Conservation (phyloP, 1,140 invertebrate genomes). For the Nephila pilipes region DNA sequence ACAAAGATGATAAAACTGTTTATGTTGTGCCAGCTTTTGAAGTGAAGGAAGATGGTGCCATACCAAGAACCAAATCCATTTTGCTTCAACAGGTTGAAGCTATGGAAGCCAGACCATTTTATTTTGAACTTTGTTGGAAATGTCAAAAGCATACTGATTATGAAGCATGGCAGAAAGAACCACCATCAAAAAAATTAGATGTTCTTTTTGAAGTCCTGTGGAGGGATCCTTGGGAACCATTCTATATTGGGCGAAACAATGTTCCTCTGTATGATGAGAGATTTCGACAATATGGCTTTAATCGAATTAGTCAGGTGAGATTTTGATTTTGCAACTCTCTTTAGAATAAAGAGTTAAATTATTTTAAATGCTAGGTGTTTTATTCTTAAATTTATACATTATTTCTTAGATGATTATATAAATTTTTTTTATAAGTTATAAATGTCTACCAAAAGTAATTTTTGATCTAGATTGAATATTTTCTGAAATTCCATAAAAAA, state of each 20-base stretch:
- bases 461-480: no score
- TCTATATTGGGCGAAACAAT: conserved; percentile 83
- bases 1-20: conserved; percentile 81
- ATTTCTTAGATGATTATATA: no score
- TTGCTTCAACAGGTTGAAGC: conserved; percentile 82
- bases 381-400: neutral
- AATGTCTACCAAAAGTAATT: no score
- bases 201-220: conserved; percentile 82
- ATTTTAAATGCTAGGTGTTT: neutral
- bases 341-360: neutral
- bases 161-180: conserved; percentile 83
- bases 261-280: conserved; percentile 85
- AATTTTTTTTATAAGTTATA: no score
- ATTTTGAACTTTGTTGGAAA: conserved; percentile 84
- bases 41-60: conserved; percentile 78
- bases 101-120: conserved; percentile 83
- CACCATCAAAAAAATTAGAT: conserved; percentile 77
- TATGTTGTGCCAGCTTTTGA: conserved; percentile 86
- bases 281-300: conserved; percentile 86
- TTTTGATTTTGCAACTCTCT: no score
- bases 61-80: conserved; percentile 82
- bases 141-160: conserved; percentile 85
- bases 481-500: no score
- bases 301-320: conserved; percentile 85
- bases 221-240: conserved; percentile 85